Percentiles rank a stretch among this genome's conserved stretches.
Evolutionary conservation across 2,113 vertebrate genomes (phyloP).

Genomic region (Cololabis saira): DNA sequence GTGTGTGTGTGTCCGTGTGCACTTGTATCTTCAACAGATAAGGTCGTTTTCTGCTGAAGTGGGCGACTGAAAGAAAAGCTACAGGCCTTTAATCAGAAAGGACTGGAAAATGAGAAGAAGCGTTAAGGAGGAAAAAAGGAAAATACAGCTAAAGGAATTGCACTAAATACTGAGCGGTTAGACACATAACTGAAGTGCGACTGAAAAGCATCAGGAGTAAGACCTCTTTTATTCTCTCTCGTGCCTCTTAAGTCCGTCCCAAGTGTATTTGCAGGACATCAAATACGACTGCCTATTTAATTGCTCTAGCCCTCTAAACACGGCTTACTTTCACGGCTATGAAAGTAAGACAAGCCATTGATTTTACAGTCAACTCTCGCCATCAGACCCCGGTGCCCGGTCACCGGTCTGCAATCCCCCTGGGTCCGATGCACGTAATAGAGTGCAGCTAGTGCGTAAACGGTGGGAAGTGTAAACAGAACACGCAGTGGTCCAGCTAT

Average conservation of each 20-base stretch:
- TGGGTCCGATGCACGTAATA: constrained; percentile 41
- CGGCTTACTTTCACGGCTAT: not conserved
- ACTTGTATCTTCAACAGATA: constrained; percentile 22
- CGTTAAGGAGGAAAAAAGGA: not conserved
- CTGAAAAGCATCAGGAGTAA: constrained; percentile 5
- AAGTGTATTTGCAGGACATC: constrained; percentile 31
- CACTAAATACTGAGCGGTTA: constrained; percentile 4
- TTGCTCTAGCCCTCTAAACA: not conserved
- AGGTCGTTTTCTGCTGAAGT: constrained; percentile 46
- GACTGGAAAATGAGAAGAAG: constrained; percentile 8
- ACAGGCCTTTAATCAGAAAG: constrained; percentile 15
- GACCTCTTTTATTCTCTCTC: constrained; percentile 4
- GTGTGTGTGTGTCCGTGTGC: constrained; percentile 25
- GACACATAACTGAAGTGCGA: constrained; percentile 27
- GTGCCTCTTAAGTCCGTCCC: constrained; percentile 12
- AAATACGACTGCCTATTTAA: constrained; percentile 28
- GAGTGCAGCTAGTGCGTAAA: constrained; percentile 59
- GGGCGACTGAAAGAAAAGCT: constrained; percentile 28
- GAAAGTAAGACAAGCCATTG: constrained; percentile 46
- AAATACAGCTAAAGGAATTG: not conserved
- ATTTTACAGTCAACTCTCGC: constrained; percentile 60
- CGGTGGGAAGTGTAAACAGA: constrained; percentile 55
- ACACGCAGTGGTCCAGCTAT: constrained; percentile 42
- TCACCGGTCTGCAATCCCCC: constrained; percentile 46
- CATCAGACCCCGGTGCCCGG: constrained; percentile 41